A percentile compares a stretch with the other conserved stretches of the same genome.
These are phyloP conservation scores for Drosophila setifemur DNA, from an alignment of 1,140 invertebrate genomes.

Conservation along the genomic window DNA sequence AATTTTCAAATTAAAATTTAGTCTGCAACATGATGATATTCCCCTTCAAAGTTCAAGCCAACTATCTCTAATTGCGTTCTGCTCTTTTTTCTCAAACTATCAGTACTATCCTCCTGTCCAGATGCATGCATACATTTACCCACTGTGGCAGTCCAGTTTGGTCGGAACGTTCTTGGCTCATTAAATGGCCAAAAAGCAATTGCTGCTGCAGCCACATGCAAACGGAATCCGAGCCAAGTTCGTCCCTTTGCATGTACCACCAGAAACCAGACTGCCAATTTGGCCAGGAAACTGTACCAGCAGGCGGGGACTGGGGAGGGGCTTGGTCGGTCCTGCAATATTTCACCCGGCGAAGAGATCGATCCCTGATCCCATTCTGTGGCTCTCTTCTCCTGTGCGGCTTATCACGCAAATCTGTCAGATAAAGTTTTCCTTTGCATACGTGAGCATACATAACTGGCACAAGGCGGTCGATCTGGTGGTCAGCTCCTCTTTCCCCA, in stretches of 20 bases:
- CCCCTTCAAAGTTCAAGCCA: constrained; percentile 10
- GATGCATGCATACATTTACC: constrained; percentile 57
- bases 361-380: constrained; percentile 31
- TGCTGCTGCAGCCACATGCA: constrained; percentile 47
- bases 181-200: constrained; percentile 58
- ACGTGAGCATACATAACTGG: constrained; percentile 55
- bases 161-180: constrained; percentile 57
- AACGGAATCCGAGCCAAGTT: constrained; percentile 15
- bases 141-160: constrained; percentile 44
- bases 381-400: constrained; percentile 6
- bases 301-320: background rate
- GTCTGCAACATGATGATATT: constrained; percentile 4
- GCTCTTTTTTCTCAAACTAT: constrained; percentile 3
- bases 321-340: constrained; percentile 51
- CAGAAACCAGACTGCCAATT: constrained; percentile 57
- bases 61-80: constrained; percentile 25
- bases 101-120: background rate
- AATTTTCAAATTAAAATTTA: too few species aligned
- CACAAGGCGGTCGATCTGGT: constrained; percentile 36
- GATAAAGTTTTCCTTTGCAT: constrained; percentile 73
- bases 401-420: constrained; percentile 78
- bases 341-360: constrained; percentile 66
- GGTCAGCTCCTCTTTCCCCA: constrained; percentile 17
- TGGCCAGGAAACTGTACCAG: constrained; percentile 36
- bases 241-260: constrained; percentile 57